A percentile compares a stretch with the other conserved stretches of the same genome.
phyloP scores from a whole-genome alignment of 2,888 invertebrate species.

The Ophion costatus region DNA sequence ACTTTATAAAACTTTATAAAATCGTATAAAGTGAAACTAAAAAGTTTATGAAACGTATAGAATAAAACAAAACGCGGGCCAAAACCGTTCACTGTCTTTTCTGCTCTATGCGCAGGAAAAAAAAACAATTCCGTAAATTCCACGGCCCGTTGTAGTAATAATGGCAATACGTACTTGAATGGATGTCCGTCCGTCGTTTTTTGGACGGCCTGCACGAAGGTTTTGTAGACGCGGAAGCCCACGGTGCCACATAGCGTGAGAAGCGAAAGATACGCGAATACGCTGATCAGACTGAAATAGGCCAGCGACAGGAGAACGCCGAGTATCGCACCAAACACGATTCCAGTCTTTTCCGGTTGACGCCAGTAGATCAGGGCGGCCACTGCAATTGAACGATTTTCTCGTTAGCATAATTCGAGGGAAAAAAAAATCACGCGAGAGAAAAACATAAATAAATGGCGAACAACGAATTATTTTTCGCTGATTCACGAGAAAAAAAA shows the following conservation, averaged over 20 bases:
- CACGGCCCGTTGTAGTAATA: too few species aligned
- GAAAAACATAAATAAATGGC: background rate
- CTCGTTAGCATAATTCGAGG: slow-evolving; percentile 1
- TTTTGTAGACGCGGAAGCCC: slow-evolving; percentile 98
- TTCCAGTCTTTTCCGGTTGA: slow-evolving; percentile 96
- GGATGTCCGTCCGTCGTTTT: slow-evolving; percentile 98
- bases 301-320: slow-evolving; percentile 96
- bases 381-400: slow-evolving; percentile 87
- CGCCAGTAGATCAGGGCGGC: slow-evolving; percentile 99
- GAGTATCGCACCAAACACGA: slow-evolving; percentile 95
- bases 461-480: background rate
- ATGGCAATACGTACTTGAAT: slow-evolving; percentile 91
- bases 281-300: slow-evolving; percentile 97
- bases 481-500: too few species aligned
- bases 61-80: too few species aligned
- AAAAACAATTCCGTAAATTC: too few species aligned
- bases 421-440: background rate
- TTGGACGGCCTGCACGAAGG: slow-evolving; percentile 96
- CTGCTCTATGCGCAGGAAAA: too few species aligned
- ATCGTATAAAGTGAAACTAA: too few species aligned
- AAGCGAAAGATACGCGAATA: slow-evolving; percentile 96
- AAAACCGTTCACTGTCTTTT: too few species aligned
- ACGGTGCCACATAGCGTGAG: slow-evolving; percentile 93
- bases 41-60: too few species aligned
- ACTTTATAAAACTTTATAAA: too few species aligned